Base-by-base conservation (phyloP, 2,797 vertebrate species). In the Alcedo atthis region DNA sequence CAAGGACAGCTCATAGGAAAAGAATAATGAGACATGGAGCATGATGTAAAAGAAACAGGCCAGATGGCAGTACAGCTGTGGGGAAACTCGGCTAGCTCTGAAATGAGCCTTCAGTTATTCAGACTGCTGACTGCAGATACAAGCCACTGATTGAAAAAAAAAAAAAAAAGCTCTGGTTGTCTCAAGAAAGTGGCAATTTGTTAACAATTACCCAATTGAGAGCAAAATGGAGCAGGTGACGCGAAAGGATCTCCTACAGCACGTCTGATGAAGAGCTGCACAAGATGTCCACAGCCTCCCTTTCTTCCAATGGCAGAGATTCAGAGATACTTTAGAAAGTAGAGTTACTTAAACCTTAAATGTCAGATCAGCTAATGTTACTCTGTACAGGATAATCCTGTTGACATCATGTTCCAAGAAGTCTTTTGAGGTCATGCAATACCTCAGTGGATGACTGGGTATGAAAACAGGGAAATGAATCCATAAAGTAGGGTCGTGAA, bases 1-100 rank as follows among this genome's bases (percentile, higher is more conserved):
- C 89, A 88, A 92, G 81, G 86, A 91, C 90, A 96, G 96, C 93
- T 94, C 94, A 93, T 95, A 95, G 90, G 90, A 94, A 95, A 96
- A 93, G 94, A 92, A 95, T 96, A 96, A 96, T 95, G 91, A 95
- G 96, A 92, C 81, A 66, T 32, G 87, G 53, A 96, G 94, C 91
- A 92, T 93, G 95, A 95, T 95, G 90, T 93, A 95, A 96, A 86
- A 92, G 94, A 80, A 95, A 88, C 71, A 89, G 90, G 86, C 91
- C 95, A 96, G 96, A 96, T 95, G 94, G 93, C 58, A 11, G 51
- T 64, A 91, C 96, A 95, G 93, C 91, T 95, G 95, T 93, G 86
- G 79, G 86, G 86, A 95, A 90, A 82, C 81, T 87, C 91, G 10
- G 87, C 83, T 87, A 71, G 83, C 58, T 92, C 93, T 88, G 90